Base-by-base conservation (phyloP, 2,888 invertebrate genomes). In the Empis livida region DNA sequence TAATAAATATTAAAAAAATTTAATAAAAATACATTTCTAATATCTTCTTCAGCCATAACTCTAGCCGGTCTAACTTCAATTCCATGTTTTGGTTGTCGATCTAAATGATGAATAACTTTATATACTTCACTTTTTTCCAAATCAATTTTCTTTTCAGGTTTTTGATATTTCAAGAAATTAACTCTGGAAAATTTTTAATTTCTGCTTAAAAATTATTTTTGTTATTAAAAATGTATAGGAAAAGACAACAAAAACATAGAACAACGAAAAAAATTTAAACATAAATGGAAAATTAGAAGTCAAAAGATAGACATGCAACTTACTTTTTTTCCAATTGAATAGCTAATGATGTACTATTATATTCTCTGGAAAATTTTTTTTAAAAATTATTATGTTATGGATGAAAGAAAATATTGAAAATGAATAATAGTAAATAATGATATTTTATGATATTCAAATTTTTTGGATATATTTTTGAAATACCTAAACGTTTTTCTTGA, bases 91-190 rank as follows among this genome's bases (percentile, higher is more conserved):
- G 85, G 83, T 49, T 75, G 72, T 53, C 77, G 75, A 54, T 83
- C 82, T 76, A 83, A 76, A 57, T 84, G 79, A 70, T 88, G 88
- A 50, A 89, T 75, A 64, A 87, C 70, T 65, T 82, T 83, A 69
- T 82, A 88, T 6, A 86, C 86, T 63, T 84, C 86, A 49, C 88
- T 88, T 59, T 80, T 74, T 67, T 84, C 79, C 55, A 87, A 74
- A 64, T 84, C 82, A 59, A 84, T 73, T 51, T 78, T 79, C 44
- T 80, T 80, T 51, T 85, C 81, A 27, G 83, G 82, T 59, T 87
- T 87, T 63, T 88, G 84, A 70, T 85, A 90, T 68, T 91, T 91
- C 76, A 88, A 79, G 68, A 92, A 92, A 74, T 92, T 91, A 49
- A 92, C 86, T 64, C 92, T 91, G 70, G n/a, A 59, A 61, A 49